Evolutionary conservation across 2,797 vertebrate genomes (phyloP).

Genomic region (Falco biarmicus): DNA sequence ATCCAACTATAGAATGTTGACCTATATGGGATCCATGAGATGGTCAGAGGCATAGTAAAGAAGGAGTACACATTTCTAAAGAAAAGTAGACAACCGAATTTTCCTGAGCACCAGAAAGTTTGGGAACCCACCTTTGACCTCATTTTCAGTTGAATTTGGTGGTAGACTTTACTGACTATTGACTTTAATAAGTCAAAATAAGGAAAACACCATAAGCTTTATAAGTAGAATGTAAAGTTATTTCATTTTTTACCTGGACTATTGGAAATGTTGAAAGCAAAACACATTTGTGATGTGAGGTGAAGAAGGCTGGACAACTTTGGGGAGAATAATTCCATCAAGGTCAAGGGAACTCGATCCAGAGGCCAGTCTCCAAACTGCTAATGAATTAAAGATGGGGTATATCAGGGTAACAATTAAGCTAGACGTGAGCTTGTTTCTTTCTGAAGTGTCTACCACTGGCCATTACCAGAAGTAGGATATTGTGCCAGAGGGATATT

Average conservation of each 20-base stretch:
- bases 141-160: neutral
- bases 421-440: neutral
- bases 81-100: neutral
- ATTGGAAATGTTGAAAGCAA: neutral
- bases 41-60: neutral
- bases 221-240: neutral
- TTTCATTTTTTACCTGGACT: neutral
- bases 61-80: neutral
- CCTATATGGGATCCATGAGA: accelerated
- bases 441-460: neutral
- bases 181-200: neutral
- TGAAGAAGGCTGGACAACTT: neutral
- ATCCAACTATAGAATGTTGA: neutral
- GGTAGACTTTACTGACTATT: neutral
- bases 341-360: neutral
- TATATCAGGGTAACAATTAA: neutral
- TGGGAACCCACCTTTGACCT: neutral
- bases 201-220: neutral
- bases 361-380: neutral
- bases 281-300: neutral
- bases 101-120: neutral
- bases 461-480: neutral
- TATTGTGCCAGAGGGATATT: neutral
- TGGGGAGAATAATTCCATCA: neutral
- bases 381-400: neutral